Evolutionary conservation across 2,113 vertebrate genomes (phyloP).

Genomic region (Isichthys henryi): DNA sequence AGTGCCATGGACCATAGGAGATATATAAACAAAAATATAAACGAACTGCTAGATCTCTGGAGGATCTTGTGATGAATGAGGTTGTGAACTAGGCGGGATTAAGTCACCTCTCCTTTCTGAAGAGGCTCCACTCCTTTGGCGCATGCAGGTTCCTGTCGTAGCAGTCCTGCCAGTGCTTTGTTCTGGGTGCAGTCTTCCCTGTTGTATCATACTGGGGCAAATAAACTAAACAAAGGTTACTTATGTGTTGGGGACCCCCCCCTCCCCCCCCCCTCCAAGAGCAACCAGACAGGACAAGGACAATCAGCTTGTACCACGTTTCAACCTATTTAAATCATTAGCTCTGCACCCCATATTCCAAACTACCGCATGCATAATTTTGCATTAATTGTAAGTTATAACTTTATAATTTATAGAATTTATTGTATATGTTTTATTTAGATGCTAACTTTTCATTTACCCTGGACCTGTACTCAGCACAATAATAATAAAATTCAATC

Average conservation of each 20-base stretch:
- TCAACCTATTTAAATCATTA: not conserved
- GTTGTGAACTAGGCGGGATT: not conserved
- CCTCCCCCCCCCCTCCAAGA: not conserved
- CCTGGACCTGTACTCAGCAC: not conserved
- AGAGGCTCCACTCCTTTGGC: not conserved
- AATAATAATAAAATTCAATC: not conserved
- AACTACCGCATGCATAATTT: not conserved
- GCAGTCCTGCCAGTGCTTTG: not conserved
- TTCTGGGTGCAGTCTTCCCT: not conserved
- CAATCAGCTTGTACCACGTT: not conserved
- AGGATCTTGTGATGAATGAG: not conserved
- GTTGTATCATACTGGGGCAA: not conserved
- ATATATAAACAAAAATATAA: not conserved
- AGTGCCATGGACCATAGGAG: not conserved
- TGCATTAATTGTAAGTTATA: not conserved
- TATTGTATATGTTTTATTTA: not conserved
- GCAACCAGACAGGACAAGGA: not conserved
- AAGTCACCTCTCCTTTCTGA: not conserved
- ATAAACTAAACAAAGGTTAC: not conserved
- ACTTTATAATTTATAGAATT: not conserved
- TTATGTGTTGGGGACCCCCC: too few relatives aligned
- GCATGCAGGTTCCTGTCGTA: not conserved
- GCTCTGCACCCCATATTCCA: not conserved
- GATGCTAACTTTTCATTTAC: not conserved
- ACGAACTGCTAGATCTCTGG: not conserved